Evolutionary conservation across 2,888 invertebrate species (phyloP), one percentile per base, ranked within the genome.

Genomic region (Tetragonisca angustula): DNA sequence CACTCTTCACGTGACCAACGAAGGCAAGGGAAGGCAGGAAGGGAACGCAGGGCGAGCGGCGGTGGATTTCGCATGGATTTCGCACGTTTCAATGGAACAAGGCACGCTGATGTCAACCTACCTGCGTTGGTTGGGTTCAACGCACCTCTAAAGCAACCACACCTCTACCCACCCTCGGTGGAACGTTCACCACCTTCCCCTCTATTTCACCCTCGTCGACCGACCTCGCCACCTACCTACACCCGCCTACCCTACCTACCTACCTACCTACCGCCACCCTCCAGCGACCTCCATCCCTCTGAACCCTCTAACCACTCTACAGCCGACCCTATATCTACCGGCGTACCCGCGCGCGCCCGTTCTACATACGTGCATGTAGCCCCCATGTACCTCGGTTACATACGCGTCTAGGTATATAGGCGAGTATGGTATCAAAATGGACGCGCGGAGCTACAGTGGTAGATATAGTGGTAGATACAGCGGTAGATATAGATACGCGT

Each of bases 141-240:
- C 93, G 94, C 92, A 94, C 94, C 93, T 93, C 93, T 92, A 93
- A 94, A 93, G 93, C 93, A 93, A 94, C 94, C 93, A 92, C 94
- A 94, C 93, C 93, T 92, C 92, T 92, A 91, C 89, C 91, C 91
- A 92, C 92, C 92, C 92, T 91, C 90, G 89, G 88, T 90, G 91
- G 90, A 92, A 90, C 91, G 90, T 91, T 93, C 92, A 91, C 92
- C 89, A 90, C 91, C 91, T 88, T 90, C 89, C 90, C 88, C 91
- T 88, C 91, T 87, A 80, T 89, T 87, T 88, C 87, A 89, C 89
- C 89, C 89, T 90, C 87, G 83, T 71, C 86, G 86, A 85, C 86
- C 85, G 77, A 80, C 81, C 85, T 85, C 85, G 84, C 85, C 85
- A 85, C 89, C 89, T 87, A 83, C 87, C 89, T 84, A 85, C 87